Base-by-base conservation (phyloP, 30 jellyfish, hydroid and myxozoan genomes). In the Cassiopea andromeda region DNA sequence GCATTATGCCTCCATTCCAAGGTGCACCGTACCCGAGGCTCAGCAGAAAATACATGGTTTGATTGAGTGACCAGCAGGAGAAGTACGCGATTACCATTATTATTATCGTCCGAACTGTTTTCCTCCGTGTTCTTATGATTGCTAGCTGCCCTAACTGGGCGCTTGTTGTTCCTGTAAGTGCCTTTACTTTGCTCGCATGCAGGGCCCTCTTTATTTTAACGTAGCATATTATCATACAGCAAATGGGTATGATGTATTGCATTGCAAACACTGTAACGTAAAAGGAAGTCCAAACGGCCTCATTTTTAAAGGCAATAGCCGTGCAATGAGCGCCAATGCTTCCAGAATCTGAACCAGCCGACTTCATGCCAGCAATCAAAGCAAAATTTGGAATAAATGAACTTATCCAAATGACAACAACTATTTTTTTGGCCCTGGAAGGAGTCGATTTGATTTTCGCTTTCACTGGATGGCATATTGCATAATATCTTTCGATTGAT, bases 321-420 rank as follows among this genome's bases (percentile, higher is more conserved):
- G 88, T 91, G 73, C 97, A 91, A 64, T 91, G 97, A 1, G 97
- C 97, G 14, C 97, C 97, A 79, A 91, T 64, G 49, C 90, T 84
- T 12, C 91, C 97, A 16, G 74, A 46, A 7, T 12, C 60, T 1
- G 83, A 85, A n/a, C 12, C 68, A 1, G 97, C 70, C 60, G 76
- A 75, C 58, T 77, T 49, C 77, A 84, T 69, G n/a, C 97, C 97
- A 3, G 85, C 85, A 70, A 91, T 84, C 47, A 85, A 70, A 9
- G 92, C 94, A 49, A 91, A 49, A 61, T 85, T 85, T 8, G 91
- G 97, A 18, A 91, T 54, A 27, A 91, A 15, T 1, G 94, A 83
- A 77, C 85, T 69, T 49, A 87, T 45, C 91, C 93, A 91, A 70
- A 91, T 91, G 16, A 78, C 67, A 64, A 78, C 69, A 48, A 91